phyloP scores from a whole-genome alignment of 2,113 vertebrate species.

The Pseudonaja textilis region DNA sequence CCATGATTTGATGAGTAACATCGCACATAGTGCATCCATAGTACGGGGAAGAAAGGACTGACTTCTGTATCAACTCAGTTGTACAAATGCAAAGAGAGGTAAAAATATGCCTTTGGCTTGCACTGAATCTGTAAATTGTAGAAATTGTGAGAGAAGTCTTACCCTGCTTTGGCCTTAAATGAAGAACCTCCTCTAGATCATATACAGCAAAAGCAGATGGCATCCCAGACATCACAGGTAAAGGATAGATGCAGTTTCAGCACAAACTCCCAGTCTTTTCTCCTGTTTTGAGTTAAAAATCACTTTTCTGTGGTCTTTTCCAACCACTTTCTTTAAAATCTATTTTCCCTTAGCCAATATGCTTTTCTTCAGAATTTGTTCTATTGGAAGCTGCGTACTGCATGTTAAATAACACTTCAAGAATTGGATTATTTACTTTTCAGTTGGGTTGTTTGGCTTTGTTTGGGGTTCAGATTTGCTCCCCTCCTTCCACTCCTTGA shows the following conservation, averaged over 20 bases:
- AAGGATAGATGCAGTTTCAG: conserved; percentile 1
- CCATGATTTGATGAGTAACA: conserved; percentile 29
- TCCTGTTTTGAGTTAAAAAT: conserved; percentile 55
- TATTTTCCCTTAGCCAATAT: conserved; percentile 51
- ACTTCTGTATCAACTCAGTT: conserved; percentile 27
- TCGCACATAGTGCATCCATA: conserved; percentile 16
- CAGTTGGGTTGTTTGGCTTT: conserved; percentile 41
- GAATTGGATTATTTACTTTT: conserved; percentile 62
- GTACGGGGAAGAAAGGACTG: conserved; percentile 20
- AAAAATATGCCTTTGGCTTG: conserved; percentile 45
- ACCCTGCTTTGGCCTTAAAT: conserved; percentile 32
- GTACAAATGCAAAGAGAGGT: conserved; percentile 26
- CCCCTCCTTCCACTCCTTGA: conserved; percentile 47
- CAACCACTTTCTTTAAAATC: conserved; percentile 43
- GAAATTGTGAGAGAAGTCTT: conserved; percentile 35
- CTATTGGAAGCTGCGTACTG: conserved; percentile 55
- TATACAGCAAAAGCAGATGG: conserved; percentile 32
- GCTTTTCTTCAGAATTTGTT: conserved; percentile 67
- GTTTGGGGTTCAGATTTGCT: conserved; percentile 33
- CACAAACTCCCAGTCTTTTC: conserved; percentile 27
- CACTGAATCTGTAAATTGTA: conserved; percentile 51
- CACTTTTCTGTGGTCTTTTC: conserved; percentile 38
- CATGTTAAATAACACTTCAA: conserved; percentile 60
- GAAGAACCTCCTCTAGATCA: conserved; percentile 5
- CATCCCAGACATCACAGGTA: conserved; percentile 20